Evolutionary conservation across 2,888 invertebrate genomes (phyloP).

Genomic region (Volucella inflata): DNA sequence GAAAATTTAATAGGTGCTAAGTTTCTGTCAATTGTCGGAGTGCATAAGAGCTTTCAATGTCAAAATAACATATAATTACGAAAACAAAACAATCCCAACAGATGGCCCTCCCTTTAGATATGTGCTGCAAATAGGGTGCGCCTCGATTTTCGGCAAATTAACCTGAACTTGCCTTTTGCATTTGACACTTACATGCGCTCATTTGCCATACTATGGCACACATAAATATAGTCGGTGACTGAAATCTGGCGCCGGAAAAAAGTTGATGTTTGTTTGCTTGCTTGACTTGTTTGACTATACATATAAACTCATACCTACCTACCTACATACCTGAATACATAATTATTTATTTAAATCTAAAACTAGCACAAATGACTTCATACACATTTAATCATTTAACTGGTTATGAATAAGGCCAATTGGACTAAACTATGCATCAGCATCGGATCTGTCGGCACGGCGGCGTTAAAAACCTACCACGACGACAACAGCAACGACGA

Average conservation of each 20-base stretch:
- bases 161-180: too few species aligned
- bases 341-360: constrained; percentile 67
- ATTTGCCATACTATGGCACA: constrained; percentile 14
- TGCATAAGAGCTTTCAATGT: too few species aligned
- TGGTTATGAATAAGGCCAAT: constrained; percentile 71
- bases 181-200: not conserved
- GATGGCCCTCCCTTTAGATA: too few species aligned
- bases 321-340: constrained; percentile 32
- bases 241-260: constrained; percentile 73
- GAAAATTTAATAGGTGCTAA: too few species aligned
- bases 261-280: constrained; percentile 57
- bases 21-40: too few species aligned
- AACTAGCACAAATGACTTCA: constrained; percentile 73
- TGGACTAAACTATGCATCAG: constrained; percentile 50
- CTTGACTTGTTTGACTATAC: constrained; percentile 43
- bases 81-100: too few species aligned
- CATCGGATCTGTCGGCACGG: not conserved
- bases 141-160: too few species aligned
- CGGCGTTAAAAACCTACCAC: constrained; percentile 51
- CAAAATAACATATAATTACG: too few species aligned
- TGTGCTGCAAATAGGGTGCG: too few species aligned
- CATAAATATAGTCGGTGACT: constrained; percentile 14
- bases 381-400: constrained; percentile 50
- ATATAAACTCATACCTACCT: too few species aligned
- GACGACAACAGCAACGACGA: constrained; percentile 40